Percentiles rank a stretch among this genome's conserved stretches.
Conservation (phyloP, 2,888 invertebrate genomes). For the Chaetogeoica ovagalla region DNA sequence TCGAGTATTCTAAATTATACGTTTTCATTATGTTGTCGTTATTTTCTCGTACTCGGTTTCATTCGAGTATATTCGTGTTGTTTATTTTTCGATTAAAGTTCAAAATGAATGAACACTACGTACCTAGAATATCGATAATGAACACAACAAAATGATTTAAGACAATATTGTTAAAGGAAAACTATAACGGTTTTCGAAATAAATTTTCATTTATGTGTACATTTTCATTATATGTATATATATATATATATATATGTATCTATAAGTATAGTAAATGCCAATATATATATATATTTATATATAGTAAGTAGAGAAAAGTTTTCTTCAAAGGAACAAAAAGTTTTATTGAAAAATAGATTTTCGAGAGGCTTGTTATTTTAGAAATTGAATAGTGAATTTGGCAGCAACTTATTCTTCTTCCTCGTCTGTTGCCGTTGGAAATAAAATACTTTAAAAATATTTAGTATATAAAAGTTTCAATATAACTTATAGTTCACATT, state of each 20-base stretch:
- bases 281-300: background rate
- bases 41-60: background rate
- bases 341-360: conserved; percentile 27
- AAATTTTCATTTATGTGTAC: background rate
- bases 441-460: conserved; percentile 30
- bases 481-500: conserved; percentile 13
- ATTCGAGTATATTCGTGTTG: background rate
- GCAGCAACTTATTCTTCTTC: conserved; percentile 9
- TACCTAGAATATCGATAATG: background rate
- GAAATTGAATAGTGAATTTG: conserved; percentile 32
- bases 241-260: background rate
- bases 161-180: background rate
- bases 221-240: background rate
- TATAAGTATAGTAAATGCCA: background rate
- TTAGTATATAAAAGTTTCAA: conserved; percentile 14
- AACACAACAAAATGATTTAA: background rate
- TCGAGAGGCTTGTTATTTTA: conserved; percentile 17
- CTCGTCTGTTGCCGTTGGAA: background rate
- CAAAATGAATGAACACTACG: background rate
- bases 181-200: background rate
- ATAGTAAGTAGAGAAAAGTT: background rate
- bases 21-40: background rate
- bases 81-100: background rate
- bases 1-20: background rate
- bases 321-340: conserved; percentile 10